These are phyloP conservation scores for Crypturellus undulatus DNA, from an alignment of 2,113 vertebrate species.

Conservation along the genomic window DNA sequence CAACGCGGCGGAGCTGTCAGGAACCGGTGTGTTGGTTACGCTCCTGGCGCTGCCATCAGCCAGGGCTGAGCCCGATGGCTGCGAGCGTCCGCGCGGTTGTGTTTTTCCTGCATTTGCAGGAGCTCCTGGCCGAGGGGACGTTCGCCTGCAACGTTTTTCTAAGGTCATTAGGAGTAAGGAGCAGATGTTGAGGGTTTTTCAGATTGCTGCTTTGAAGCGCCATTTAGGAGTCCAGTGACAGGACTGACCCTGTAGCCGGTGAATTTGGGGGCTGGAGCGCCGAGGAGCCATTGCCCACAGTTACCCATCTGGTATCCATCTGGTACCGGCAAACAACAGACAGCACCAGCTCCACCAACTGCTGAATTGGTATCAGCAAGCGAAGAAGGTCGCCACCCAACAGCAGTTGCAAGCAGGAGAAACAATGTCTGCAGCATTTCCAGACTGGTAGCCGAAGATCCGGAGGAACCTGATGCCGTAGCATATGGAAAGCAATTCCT, in stretches of 20 bases:
- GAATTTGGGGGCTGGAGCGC: slow-evolving; percentile 65
- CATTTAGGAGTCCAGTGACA: slow-evolving; percentile 75
- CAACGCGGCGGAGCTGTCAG: not conserved
- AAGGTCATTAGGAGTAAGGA: slow-evolving; percentile 73
- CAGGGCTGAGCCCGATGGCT: slow-evolving; percentile 64
- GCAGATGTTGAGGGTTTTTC: slow-evolving; percentile 76
- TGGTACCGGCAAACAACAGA: slow-evolving; percentile 79
- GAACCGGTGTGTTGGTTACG: no score
- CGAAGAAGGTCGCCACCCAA: slow-evolving; percentile 73
- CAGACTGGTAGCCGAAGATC: slow-evolving; percentile 52
- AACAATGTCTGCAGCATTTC: slow-evolving; percentile 68
- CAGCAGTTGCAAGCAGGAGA: slow-evolving; percentile 56
- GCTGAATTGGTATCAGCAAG: slow-evolving; percentile 75
- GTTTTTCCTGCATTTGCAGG: slow-evolving; percentile 59
- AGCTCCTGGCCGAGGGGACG: slow-evolving; percentile 69
- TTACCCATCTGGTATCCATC: slow-evolving; percentile 85
- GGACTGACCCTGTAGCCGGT: slow-evolving; percentile 73
- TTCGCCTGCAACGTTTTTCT: slow-evolving; percentile 57
- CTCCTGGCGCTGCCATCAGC: slow-evolving; percentile 63
- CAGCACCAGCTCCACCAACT: slow-evolving; percentile 78
- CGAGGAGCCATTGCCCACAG: slow-evolving; percentile 74
- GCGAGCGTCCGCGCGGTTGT: slow-evolving; percentile 39
- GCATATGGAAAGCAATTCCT: slow-evolving; percentile 62
- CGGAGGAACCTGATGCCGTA: slow-evolving; percentile 1
- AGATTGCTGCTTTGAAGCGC: slow-evolving; percentile 78